phyloP scores from a whole-genome alignment of 2,888 invertebrate species.

The Polymixis lichenea region DNA sequence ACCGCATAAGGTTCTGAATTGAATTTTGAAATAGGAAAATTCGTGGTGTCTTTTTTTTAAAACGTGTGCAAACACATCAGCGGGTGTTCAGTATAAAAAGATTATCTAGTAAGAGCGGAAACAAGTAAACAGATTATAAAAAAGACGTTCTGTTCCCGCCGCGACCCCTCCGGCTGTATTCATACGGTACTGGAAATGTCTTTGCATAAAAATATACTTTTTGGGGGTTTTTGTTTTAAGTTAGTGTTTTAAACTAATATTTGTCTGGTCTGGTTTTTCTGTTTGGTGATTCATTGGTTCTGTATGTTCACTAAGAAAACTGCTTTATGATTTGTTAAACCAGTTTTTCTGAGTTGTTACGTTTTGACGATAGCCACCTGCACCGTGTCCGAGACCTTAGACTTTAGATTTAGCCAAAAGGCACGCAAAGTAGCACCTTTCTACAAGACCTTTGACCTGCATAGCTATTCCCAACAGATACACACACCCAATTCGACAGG shows the following conservation, averaged over 20 bases:
- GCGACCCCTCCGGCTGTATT: constrained; percentile 75
- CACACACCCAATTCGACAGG: too few species aligned
- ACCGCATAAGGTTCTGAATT: constrained; percentile 36
- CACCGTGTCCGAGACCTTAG: neutral
- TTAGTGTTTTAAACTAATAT: constrained; percentile 26
- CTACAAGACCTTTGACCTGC: neutral
- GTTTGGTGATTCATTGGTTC: neutral
- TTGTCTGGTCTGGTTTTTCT: neutral
- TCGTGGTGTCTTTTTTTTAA: constrained; percentile 64
- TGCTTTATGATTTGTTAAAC: neutral
- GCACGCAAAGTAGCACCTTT: neutral
- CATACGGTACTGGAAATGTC: constrained; percentile 68
- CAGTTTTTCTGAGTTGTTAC: neutral
- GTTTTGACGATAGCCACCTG: neutral
- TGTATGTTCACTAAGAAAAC: neutral
- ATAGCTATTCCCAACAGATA: too few species aligned
- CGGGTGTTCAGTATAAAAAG: constrained; percentile 82
- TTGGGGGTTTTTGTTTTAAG: constrained; percentile 24
- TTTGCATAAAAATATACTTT: constrained; percentile 40
- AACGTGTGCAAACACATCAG: constrained; percentile 77
- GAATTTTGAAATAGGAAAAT: constrained; percentile 28
- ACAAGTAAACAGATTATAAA: constrained; percentile 89
- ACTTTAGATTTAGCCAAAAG: neutral
- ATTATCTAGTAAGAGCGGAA: constrained; percentile 84
- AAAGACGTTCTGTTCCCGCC: constrained; percentile 81